These are phyloP conservation scores for Pararge aegeria DNA, from an alignment of 1,140 invertebrate species.

Conservation along the genomic window DNA sequence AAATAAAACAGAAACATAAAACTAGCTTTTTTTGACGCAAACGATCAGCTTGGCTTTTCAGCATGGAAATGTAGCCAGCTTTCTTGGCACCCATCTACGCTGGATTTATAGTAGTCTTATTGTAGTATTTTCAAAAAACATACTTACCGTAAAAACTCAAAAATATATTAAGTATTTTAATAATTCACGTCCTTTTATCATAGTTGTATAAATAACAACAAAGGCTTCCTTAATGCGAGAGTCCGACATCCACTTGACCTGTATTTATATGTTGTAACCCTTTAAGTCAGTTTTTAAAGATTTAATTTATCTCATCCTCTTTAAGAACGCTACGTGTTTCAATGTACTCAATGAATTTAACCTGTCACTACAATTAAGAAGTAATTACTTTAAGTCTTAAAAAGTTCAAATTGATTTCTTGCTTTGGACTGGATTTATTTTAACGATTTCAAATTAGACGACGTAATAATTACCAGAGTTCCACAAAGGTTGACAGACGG, in stretches of 20 bases:
- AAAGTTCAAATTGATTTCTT: conserved; percentile 49
- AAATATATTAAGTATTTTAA: no score
- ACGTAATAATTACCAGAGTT: conserved; percentile 48
- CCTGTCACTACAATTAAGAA: conserved; percentile 40
- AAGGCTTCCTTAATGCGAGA: not conserved
- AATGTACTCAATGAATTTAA: conserved; percentile 32
- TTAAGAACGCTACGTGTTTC: conserved; percentile 17
- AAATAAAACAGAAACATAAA: no score
- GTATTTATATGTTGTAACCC: conserved; percentile 3
- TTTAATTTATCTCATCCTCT: conserved; percentile 19
- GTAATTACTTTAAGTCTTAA: conserved; percentile 44
- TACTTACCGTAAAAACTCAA: no score
- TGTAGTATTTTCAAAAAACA: no score
- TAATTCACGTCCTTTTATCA: no score
- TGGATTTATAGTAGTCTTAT: no score
- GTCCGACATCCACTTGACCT: not conserved
- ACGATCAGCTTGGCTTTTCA: no score
- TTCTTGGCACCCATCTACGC: no score
- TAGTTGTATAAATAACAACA: no score
- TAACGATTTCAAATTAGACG: conserved; percentile 51
- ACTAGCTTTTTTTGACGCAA: no score
- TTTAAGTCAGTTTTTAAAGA: conserved; percentile 17
- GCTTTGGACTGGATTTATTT: conserved; percentile 38
- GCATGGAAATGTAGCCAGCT: no score
- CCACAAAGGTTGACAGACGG: not conserved